These are phyloP conservation scores for Stegastes partitus DNA, from an alignment of 2,113 vertebrate genomes.

Conservation along the genomic window DNA sequence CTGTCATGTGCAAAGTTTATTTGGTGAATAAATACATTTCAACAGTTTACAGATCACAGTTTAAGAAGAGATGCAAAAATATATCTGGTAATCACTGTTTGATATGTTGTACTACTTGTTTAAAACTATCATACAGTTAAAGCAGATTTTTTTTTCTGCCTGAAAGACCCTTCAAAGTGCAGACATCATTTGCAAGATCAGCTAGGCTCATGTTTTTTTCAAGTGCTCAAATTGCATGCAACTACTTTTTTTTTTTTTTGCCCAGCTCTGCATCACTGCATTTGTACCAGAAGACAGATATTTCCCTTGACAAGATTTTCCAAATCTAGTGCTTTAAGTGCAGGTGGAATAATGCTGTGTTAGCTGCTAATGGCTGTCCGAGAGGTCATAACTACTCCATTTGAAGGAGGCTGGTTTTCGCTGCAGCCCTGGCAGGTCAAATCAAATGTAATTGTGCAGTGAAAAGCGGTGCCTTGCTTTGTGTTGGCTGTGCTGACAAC, in stretches of 20 bases:
- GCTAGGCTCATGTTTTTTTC: slow-evolving; percentile 77
- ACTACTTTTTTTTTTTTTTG: slow-evolving; percentile 51
- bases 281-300: slow-evolving; percentile 70
- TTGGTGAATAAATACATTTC: no score
- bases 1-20: neutral
- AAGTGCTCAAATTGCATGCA: slow-evolving; percentile 73
- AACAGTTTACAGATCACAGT: no score
- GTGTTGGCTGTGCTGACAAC: slow-evolving; percentile 83
- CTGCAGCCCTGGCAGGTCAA: slow-evolving; percentile 81
- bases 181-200: slow-evolving; percentile 74
- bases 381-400: slow-evolving; percentile 86
- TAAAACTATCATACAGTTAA: slow-evolving; percentile 1
- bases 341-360: slow-evolving; percentile 79
- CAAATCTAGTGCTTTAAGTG: slow-evolving; percentile 78
- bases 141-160: slow-evolving; percentile 36
- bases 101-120: neutral
- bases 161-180: slow-evolving; percentile 56
- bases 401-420: slow-evolving; percentile 81
- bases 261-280: slow-evolving; percentile 63
- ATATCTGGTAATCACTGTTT: neutral
- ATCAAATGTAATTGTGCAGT: slow-evolving; percentile 86
- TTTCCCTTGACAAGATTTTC: slow-evolving; percentile 80
- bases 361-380: slow-evolving; percentile 82
- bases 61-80: neutral
- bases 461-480: slow-evolving; percentile 76